Percentiles rank a stretch among this genome's conserved stretches.
Conservation (phyloP, 2,888 invertebrate species). For the Amiota minor region DNA sequence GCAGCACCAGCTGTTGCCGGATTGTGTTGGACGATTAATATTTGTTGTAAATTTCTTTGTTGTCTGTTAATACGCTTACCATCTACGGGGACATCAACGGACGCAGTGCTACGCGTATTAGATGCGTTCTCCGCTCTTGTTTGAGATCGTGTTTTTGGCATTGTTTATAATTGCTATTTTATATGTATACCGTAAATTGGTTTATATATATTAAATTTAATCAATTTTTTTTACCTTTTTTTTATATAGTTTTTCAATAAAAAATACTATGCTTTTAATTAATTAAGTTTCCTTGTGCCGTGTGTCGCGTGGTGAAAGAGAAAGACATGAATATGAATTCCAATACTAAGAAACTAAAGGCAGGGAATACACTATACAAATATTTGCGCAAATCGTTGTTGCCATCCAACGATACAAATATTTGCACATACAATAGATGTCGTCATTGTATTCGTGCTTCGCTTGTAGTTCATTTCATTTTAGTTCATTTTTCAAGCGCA, state of each 20-base stretch:
- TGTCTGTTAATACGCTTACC: background rate
- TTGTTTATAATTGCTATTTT: background rate
- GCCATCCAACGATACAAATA: too few relatives aligned
- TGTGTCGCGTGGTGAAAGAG: too few relatives aligned
- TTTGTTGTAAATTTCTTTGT: conserved; percentile 55
- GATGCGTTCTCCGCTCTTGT: conserved; percentile 71
- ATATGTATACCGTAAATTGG: background rate
- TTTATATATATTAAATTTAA: background rate
- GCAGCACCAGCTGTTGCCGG: conserved; percentile 63
- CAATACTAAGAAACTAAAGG: too few relatives aligned
- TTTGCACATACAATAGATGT: too few relatives aligned
- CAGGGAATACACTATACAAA: too few relatives aligned
- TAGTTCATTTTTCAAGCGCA: too few relatives aligned
- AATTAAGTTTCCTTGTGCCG: too few relatives aligned
- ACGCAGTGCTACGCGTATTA: conserved; percentile 23
- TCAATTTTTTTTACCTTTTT: background rate
- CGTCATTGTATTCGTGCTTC: too few relatives aligned
- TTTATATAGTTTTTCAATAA: background rate
- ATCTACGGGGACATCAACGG: conserved; percentile 31
- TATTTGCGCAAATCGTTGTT: too few relatives aligned
- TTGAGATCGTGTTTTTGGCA: conserved; percentile 73
- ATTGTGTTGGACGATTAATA: conserved; percentile 67
- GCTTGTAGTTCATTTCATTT: too few relatives aligned
- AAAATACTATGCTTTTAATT: background rate
- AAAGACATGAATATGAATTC: too few relatives aligned